A percentile compares a stretch with the other conserved stretches of the same genome.
These are phyloP conservation scores for Gavia stellata DNA, from an alignment of 2,113 vertebrate genomes.

Conservation along the genomic window DNA sequence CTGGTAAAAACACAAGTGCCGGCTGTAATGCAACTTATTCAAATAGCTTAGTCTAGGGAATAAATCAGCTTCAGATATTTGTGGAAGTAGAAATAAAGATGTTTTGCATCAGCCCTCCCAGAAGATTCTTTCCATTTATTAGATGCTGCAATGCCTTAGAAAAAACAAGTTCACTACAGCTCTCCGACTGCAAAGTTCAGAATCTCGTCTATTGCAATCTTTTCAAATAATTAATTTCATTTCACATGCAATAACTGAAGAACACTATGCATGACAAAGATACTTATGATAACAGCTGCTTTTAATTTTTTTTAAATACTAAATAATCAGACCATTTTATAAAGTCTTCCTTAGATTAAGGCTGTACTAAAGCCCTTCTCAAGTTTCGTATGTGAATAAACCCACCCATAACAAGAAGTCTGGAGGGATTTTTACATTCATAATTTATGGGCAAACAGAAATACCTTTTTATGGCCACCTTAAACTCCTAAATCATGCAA, in stretches of 20 bases:
- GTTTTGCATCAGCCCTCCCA: neutral
- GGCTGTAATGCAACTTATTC: neutral
- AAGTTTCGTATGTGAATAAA: neutral
- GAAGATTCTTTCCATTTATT: neutral
- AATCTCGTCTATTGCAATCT: neutral
- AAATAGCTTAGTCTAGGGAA: neutral
- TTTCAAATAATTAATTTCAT: neutral
- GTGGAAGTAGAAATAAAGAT: neutral
- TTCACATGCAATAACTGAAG: neutral
- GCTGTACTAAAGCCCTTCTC: neutral
- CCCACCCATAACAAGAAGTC: neutral
- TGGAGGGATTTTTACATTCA: neutral
- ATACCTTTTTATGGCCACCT: constrained; percentile 2
- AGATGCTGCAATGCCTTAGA: neutral
- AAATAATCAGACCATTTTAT: neutral
- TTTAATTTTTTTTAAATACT: neutral
- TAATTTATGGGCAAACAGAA: neutral
- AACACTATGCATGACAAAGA: neutral
- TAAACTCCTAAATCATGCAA: constrained; percentile 1
- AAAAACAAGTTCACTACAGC: neutral
- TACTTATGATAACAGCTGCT: neutral
- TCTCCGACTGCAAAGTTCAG: neutral
- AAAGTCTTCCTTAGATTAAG: neutral
- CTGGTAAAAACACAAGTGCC: neutral
- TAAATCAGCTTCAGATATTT: neutral